phyloP scores from a whole-genome alignment of 2,888 invertebrate genomes.

The Macrosoma leucophasiata region DNA sequence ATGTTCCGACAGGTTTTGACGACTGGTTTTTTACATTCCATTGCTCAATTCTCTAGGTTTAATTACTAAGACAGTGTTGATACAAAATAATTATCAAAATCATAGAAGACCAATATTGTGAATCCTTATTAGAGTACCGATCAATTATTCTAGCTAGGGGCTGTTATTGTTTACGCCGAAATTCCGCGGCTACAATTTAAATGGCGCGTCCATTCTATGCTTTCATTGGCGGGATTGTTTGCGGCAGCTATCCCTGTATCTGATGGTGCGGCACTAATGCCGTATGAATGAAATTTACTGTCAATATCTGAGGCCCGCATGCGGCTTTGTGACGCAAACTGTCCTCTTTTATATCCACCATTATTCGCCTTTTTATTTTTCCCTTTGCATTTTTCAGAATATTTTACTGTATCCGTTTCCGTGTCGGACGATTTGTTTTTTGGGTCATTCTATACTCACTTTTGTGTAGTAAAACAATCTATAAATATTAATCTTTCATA shows the following conservation, averaged over 20 bases:
- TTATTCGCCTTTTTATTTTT: constrained; percentile 58
- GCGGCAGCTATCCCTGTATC: constrained; percentile 53
- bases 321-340: constrained; percentile 73
- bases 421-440: too few relatives aligned
- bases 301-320: constrained; percentile 75
- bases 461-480: constrained; percentile 1
- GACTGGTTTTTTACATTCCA: too few relatives aligned
- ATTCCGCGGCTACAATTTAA: constrained; percentile 9
- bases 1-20: too few relatives aligned
- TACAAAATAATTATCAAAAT: too few relatives aligned
- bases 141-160: too few relatives aligned
- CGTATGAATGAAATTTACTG: constrained; percentile 76
- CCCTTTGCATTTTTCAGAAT: constrained; percentile 56
- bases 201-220: constrained; percentile 17
- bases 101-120: too few relatives aligned
- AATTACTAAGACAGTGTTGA: too few relatives aligned
- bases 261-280: constrained; percentile 75
- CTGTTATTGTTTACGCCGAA: too few relatives aligned
- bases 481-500: too few relatives aligned
- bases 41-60: too few relatives aligned
- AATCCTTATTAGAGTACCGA: too few relatives aligned
- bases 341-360: constrained; percentile 66
- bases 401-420: constrained; percentile 45
- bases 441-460: too few relatives aligned
- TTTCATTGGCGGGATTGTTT: constrained; percentile 25